Evolutionary conservation across 2,888 invertebrate genomes (phyloP).

Genomic region (Allacma fusca): DNA sequence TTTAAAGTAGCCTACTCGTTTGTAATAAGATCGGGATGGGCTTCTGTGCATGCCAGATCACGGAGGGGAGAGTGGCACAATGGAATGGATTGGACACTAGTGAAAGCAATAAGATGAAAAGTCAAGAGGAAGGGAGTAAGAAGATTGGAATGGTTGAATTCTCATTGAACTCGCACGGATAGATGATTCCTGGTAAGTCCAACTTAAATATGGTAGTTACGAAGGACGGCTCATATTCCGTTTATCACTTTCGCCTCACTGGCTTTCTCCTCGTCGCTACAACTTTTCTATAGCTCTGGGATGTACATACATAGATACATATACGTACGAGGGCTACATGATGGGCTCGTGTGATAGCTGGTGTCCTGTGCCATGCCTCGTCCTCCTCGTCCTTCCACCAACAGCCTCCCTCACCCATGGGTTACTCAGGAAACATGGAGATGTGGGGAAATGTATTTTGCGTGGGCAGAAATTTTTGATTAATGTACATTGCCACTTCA

Average conservation of each 20-base stretch:
- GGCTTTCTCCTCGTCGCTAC: neutral
- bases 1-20: too few species aligned
- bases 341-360: too few species aligned
- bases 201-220: conserved; percentile 3
- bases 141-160: conserved; percentile 21
- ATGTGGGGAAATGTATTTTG: conserved; percentile 16
- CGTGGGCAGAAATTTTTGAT: conserved; percentile 31
- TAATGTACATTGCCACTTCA: conserved; percentile 38
- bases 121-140: conserved; percentile 3
- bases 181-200: neutral
- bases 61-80: neutral
- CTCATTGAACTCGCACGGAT: conserved; percentile 29
- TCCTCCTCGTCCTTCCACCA: neutral
- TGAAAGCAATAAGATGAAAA: neutral
- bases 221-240: conserved; percentile 25
- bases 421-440: too few species aligned
- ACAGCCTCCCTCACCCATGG: too few species aligned
- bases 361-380: too few species aligned
- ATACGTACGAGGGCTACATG: too few species aligned
- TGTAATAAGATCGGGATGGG: neutral
- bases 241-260: conserved; percentile 38
- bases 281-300: too few species aligned
- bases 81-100: neutral
- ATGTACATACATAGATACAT: too few species aligned
- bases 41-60: neutral